These are phyloP conservation scores for Ptilodon capucinus DNA, from an alignment of 2,888 invertebrate species.

Conservation along the genomic window DNA sequence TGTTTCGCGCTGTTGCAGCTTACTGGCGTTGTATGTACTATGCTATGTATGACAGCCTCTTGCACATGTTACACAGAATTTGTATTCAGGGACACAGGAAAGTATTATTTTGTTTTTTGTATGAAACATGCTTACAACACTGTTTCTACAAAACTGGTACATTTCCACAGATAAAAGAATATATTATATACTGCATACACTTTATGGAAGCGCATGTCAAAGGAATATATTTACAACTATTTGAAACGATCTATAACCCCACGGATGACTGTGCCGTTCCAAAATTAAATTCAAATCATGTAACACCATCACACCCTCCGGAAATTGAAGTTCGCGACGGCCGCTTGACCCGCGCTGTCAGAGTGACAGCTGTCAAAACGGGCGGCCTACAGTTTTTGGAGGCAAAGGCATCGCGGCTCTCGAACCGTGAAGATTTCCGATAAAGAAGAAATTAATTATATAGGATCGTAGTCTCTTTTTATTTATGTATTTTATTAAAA, in stretches of 20 bases:
- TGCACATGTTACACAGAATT: slow-evolving; percentile 41
- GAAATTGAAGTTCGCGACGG: slow-evolving; percentile 70
- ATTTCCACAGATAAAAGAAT: too few relatives aligned
- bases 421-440: slow-evolving; percentile 34
- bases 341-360: slow-evolving; percentile 68
- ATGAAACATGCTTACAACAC: too few relatives aligned
- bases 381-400: slow-evolving; percentile 42
- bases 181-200: too few relatives aligned
- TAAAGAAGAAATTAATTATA: slow-evolving; percentile 30
- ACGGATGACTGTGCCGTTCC: slow-evolving; percentile 36
- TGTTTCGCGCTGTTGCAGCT: slow-evolving; percentile 50
- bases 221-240: too few relatives aligned
- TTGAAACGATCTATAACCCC: slow-evolving; percentile 2
- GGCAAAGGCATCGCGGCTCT: slow-evolving; percentile 19
- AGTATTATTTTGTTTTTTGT: background rate
- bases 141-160: too few relatives aligned
- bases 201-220: too few relatives aligned
- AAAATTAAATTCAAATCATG: slow-evolving; percentile 71
- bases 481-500: too few relatives aligned
- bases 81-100: slow-evolving; percentile 34
- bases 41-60: slow-evolving; percentile 45
- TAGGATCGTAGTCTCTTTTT: too few relatives aligned
- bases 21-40: slow-evolving; percentile 17
- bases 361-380: slow-evolving; percentile 70
- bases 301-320: slow-evolving; percentile 54